Percentiles rank a stretch among this genome's conserved stretches.
phyloP scores from a whole-genome alignment of 1,140 invertebrate species.

The Belonocnema kinseyi region DNA sequence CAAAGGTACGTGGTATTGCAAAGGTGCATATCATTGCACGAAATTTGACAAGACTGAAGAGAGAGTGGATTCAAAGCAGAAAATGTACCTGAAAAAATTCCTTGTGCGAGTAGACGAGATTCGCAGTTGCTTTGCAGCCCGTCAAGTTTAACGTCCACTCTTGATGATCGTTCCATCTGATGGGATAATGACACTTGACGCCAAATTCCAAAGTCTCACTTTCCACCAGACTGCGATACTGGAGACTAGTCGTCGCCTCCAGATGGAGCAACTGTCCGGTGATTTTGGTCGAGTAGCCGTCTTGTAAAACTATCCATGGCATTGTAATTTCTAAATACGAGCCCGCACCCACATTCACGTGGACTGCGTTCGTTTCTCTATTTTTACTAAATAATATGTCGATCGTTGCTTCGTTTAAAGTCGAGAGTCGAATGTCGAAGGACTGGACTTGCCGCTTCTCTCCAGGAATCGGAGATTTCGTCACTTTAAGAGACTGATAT shows the following conservation, averaged over 20 bases:
- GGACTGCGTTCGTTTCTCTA: slow-evolving; percentile 96
- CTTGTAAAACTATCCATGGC: slow-evolving; percentile 91
- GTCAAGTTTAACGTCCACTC: slow-evolving; percentile 93
- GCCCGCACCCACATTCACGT: slow-evolving; percentile 94
- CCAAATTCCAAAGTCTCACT: slow-evolving; percentile 97
- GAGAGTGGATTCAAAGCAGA: too few species aligned
- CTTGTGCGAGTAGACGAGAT: slow-evolving; percentile 95
- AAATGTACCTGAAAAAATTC: slow-evolving; percentile 88
- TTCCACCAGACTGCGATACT: slow-evolving; percentile 92
- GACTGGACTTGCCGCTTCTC: slow-evolving; percentile 91
- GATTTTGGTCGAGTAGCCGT: slow-evolving; percentile 93
- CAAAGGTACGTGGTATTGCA: too few species aligned
- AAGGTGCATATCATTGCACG: too few species aligned
- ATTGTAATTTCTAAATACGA: slow-evolving; percentile 97
- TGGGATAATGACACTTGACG: slow-evolving; percentile 90
- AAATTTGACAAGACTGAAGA: too few species aligned
- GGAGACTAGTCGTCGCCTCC: slow-evolving; percentile 95
- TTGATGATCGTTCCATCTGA: slow-evolving; percentile 96
- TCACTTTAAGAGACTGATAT: slow-evolving; percentile 86
- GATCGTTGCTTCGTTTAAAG: slow-evolving; percentile 93
- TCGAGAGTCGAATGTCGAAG: slow-evolving; percentile 94
- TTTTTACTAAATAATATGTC: slow-evolving; percentile 98
- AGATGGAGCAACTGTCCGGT: slow-evolving; percentile 94
- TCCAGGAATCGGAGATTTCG: slow-evolving; percentile 87
- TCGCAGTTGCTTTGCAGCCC: slow-evolving; percentile 94